These are phyloP conservation scores for Nematopogon swammerdamellus DNA, from an alignment of 2,888 invertebrate genomes.

Conservation along the genomic window DNA sequence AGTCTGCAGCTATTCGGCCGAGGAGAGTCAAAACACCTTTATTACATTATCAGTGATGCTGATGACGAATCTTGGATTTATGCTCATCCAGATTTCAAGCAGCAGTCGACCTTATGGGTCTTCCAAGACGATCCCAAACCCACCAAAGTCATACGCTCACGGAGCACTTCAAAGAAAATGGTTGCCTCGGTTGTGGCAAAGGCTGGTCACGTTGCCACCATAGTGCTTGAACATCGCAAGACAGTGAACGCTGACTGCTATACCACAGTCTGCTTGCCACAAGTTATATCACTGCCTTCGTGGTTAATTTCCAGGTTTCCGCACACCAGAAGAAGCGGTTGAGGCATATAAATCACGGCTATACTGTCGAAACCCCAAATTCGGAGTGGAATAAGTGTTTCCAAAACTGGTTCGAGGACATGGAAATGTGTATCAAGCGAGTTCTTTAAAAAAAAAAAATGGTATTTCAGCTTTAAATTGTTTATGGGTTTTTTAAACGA, in stretches of 20 bases:
- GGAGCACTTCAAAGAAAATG: slow-evolving; percentile 6
- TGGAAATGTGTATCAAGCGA: slow-evolving; percentile 9
- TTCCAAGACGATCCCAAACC: slow-evolving; percentile 8
- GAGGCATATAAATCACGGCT: slow-evolving; percentile 9
- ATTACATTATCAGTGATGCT: slow-evolving; percentile 14
- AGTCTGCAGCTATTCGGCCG: slow-evolving; percentile 5
- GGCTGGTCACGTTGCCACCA: neutral
- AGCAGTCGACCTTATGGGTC: slow-evolving; percentile 13
- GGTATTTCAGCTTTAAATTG: too few relatives aligned
- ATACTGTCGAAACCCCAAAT: slow-evolving; percentile 11
- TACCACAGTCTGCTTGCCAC: slow-evolving; percentile 7
- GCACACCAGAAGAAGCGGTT: slow-evolving; percentile 11
- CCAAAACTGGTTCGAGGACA: slow-evolving; percentile 10
- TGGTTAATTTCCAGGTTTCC: neutral
- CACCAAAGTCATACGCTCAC: slow-evolving; percentile 11
- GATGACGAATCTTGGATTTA: slow-evolving; percentile 15
- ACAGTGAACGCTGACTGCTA: slow-evolving; percentile 7
- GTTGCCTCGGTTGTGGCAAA: neutral
- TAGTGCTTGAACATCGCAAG: slow-evolving; percentile 3
- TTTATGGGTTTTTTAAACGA: too few relatives aligned
- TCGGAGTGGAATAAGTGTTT: slow-evolving; percentile 11
- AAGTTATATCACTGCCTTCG: slow-evolving; percentile 5
- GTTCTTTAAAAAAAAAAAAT: slow-evolving; percentile 3
- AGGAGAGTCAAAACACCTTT: slow-evolving; percentile 12
- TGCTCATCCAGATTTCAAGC: slow-evolving; percentile 11